Evolutionary conservation across 2,113 vertebrate genomes (phyloP).

Genomic region (Burhinus bistriatus): DNA sequence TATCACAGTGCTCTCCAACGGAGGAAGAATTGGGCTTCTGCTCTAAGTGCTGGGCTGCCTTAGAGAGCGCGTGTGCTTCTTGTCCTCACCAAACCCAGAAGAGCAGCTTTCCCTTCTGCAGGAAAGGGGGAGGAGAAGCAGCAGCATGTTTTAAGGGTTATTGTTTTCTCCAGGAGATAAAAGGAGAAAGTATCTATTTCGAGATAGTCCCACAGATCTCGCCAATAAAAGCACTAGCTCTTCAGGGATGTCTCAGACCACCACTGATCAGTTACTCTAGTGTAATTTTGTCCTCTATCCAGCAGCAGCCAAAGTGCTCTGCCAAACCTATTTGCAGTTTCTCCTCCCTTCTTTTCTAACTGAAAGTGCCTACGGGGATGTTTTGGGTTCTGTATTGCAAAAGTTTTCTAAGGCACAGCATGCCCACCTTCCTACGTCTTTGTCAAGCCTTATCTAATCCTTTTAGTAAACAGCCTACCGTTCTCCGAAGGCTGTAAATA

Average conservation of each 20-base stretch:
- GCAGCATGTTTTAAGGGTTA: neutral
- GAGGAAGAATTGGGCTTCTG: neutral
- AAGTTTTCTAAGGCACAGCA: slow-evolving; percentile 28
- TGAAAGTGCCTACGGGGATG: neutral
- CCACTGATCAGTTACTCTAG: accelerated
- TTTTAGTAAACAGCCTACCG: neutral
- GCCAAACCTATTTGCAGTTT: neutral
- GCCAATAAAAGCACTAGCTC: neutral
- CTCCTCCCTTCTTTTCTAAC: neutral
- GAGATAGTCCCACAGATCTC: neutral
- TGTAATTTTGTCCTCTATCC: neutral
- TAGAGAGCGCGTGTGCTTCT: neutral
- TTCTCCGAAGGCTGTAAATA: neutral
- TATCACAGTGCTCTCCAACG: neutral
- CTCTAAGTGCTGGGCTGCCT: neutral
- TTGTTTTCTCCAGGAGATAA: neutral
- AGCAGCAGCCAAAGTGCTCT: neutral
- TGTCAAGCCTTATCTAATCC: slow-evolving; percentile 29
- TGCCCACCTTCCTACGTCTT: neutral
- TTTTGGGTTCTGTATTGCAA: neutral
- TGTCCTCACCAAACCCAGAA: neutral
- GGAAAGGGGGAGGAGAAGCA: neutral
- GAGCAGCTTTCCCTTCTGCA: neutral
- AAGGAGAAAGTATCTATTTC: neutral
- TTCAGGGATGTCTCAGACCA: neutral